Evolutionary conservation across 2,113 vertebrate genomes (phyloP), one percentile per base, ranked within the genome.

Genomic region (Lepisosteus osseus): DNA sequence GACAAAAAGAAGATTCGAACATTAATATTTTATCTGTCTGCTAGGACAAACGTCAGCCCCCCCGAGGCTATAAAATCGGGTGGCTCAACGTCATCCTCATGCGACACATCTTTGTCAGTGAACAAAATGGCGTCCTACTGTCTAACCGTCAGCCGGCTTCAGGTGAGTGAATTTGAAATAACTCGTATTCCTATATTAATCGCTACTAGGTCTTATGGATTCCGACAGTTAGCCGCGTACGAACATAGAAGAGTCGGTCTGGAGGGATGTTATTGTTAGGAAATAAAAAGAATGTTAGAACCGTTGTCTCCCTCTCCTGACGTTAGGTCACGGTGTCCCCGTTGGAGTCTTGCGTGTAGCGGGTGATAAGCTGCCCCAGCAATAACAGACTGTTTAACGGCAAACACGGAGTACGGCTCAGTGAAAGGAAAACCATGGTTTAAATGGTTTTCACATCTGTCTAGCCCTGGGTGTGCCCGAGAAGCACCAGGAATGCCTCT

Each of bases 51-150:
- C 5, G 47, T 51, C 9, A 6, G 47, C 29, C 29, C 29, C n/a
- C 47, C 47, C 5, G 47, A 51, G 47, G 47, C 47, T 51, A 51
- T 51, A 51, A n/a, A 42, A 47, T 44, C 3, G 3, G 0, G 1
- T 0, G 2, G 0, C 3, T 84, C 29, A 79, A 93, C 95, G 95
- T 92, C 87, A 96, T 80, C 55, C 9, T 13, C 0, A 71, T 9
- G 87, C 90, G 91, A 90, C 94, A 78, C 93, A 96, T 97, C 95
- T 97, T 97, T 97, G 96, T 98, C 96, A 97, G 95, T 95, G 96
- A 93, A 95, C 95, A 97, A 98, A 97, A 98, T 98, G 97, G 96
- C 95, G 93, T 91, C 95, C 43, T 96, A 96, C 92, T 94, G 91
- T 83, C 87, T 96, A 0, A 90, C 95, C 76, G 94, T 91, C 72